Conservation (phyloP, 2,797 vertebrate genomes). For the Crypturellus tataupa region DNA sequence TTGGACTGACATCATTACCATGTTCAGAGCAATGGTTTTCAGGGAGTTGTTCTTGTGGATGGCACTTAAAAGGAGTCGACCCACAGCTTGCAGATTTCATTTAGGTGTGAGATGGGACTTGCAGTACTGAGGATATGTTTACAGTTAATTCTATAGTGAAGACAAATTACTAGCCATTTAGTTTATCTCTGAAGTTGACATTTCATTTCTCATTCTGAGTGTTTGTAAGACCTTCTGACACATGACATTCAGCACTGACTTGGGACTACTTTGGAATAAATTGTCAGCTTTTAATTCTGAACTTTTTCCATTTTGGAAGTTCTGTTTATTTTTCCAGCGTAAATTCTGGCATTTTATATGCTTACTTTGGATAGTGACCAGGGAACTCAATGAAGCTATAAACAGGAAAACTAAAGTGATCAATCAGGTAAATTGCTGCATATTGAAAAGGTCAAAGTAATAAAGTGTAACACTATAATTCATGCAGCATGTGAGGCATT, state of each 20-base stretch:
- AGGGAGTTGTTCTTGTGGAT: background rate
- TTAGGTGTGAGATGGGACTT: background rate
- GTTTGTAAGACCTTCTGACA: background rate
- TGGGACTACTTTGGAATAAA: background rate
- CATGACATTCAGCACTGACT: background rate
- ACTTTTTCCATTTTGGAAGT: background rate
- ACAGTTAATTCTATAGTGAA: background rate
- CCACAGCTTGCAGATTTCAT: background rate
- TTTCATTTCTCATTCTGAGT: background rate
- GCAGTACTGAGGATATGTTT: background rate
- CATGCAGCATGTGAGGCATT: constrained; percentile 20
- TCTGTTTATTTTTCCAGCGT: background rate
- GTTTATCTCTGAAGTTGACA: background rate
- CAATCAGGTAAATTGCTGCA: constrained; percentile 48
- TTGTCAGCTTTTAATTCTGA: background rate
- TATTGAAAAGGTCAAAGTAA: constrained; percentile 56
- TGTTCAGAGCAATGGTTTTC: background rate
- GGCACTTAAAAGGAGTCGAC: background rate
- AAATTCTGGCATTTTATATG: constrained; percentile 24
- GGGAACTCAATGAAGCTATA: background rate
- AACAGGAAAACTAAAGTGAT: constrained; percentile 21
- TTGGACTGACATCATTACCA: background rate
- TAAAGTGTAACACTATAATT: constrained; percentile 28
- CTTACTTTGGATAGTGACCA: background rate
- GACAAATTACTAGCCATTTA: background rate